Conservation (phyloP, 2,888 invertebrate genomes). For the Dicyrtoma fusca region DNA sequence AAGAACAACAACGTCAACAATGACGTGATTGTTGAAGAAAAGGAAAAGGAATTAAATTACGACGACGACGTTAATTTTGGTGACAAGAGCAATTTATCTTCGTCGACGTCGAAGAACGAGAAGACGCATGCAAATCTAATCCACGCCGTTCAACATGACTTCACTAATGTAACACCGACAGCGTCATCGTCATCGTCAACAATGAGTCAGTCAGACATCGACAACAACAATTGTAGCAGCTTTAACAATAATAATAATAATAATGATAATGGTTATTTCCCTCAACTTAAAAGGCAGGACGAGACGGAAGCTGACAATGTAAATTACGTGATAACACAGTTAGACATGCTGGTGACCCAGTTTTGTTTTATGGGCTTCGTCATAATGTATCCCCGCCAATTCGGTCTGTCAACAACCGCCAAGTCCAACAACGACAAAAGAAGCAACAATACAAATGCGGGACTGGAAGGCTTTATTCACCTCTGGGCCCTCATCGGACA, state of each 20-base stretch:
- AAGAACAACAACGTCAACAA: not conserved
- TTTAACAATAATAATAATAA: conserved; percentile 16
- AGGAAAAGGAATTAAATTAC: too few relatives aligned
- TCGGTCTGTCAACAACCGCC: conserved; percentile 47
- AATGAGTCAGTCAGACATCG: too few relatives aligned
- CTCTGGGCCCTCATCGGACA: conserved; percentile 53
- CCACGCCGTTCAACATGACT: conserved; percentile 32
- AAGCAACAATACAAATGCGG: not conserved
- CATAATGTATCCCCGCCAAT: conserved; percentile 64
- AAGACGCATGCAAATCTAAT: conserved; percentile 12
- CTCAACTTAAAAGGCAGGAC: not conserved
- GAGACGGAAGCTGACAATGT: not conserved
- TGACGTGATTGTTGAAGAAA: too few relatives aligned
- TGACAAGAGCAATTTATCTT: not conserved
- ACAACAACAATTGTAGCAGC: not conserved
- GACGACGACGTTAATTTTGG: not conserved
- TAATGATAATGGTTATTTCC: not conserved
- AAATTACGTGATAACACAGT: conserved; percentile 68
- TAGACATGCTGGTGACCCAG: conserved; percentile 83
- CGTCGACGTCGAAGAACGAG: not conserved
- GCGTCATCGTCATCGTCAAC: too few relatives aligned
- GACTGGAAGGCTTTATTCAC: conserved; percentile 49
- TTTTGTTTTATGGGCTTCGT: conserved; percentile 83
- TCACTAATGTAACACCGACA: not conserved
- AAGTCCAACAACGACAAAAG: not conserved